Evolutionary conservation across 1,140 invertebrate species (phyloP).

Genomic region (Cydia pomonella): DNA sequence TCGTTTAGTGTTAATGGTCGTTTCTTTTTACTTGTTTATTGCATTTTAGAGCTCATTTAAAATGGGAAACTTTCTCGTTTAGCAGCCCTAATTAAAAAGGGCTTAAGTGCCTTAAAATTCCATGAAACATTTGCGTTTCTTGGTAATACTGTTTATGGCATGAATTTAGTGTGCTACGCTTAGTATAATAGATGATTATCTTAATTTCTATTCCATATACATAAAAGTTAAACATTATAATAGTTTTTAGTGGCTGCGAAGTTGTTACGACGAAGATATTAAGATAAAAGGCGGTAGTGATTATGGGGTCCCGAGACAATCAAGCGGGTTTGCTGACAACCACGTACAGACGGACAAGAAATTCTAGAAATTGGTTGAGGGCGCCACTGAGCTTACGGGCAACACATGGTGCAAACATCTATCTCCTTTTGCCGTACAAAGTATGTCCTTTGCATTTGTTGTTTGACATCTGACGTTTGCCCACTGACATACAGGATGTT

Average conservation of each 20-base stretch:
- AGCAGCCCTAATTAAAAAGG: background rate
- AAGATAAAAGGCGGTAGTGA: background rate
- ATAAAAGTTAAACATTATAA: constrained; percentile 14
- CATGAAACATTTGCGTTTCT: background rate
- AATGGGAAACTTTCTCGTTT: constrained; percentile 27
- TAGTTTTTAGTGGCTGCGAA: constrained; percentile 18
- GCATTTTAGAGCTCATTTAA: constrained; percentile 23
- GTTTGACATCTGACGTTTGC: too few relatives aligned
- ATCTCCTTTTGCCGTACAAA: too few relatives aligned
- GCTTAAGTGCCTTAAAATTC: background rate
- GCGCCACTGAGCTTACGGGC: too few relatives aligned
- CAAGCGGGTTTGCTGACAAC: too few relatives aligned
- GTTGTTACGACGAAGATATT: background rate
- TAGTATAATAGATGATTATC: constrained; percentile 29
- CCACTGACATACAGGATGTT: too few relatives aligned
- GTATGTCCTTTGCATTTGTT: too few relatives aligned
- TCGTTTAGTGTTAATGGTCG: constrained; percentile 26
- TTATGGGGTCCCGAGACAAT: too few relatives aligned
- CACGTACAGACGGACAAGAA: too few relatives aligned
- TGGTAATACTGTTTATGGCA: background rate
- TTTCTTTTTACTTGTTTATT: constrained; percentile 23
- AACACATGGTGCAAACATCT: too few relatives aligned
- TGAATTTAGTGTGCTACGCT: background rate
- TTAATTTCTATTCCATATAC: background rate
- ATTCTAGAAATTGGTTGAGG: too few relatives aligned